phyloP scores from a whole-genome alignment of 2,113 vertebrate species.

The Regulus satrapa region DNA sequence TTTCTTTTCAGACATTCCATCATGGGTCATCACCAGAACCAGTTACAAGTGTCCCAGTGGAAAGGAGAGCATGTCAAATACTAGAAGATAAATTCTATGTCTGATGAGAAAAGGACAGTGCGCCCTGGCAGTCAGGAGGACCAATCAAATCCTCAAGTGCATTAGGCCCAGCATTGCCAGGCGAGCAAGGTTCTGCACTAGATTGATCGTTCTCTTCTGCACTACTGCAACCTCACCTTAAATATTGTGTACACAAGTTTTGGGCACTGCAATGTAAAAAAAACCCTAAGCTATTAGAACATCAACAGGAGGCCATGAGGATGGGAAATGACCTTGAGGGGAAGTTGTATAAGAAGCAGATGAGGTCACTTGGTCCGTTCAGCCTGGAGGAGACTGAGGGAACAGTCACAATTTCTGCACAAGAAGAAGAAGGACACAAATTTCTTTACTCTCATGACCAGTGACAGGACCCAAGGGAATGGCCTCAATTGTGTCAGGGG shows the following conservation, averaged over 20 bases:
- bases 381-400: neutral
- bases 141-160: neutral
- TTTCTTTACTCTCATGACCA: neutral
- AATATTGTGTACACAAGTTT: neutral
- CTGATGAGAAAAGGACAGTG: neutral
- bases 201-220: neutral
- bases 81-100: neutral
- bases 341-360: accelerated
- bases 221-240: neutral
- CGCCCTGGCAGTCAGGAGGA: neutral
- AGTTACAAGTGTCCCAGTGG: neutral
- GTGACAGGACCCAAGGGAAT: neutral
- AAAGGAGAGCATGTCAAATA: neutral
- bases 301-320: neutral
- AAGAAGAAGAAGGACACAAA: neutral
- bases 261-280: neutral
- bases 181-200: too few species aligned
- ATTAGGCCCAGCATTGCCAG: neutral
- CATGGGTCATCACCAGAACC: neutral
- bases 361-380: neutral
- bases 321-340: neutral
- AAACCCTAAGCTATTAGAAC: neutral
- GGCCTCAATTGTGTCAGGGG: neutral
- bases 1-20: neutral
- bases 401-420: neutral